Evolutionary conservation across 1,140 invertebrate species (phyloP).

Genomic region (Caligus rogercresseyi): DNA sequence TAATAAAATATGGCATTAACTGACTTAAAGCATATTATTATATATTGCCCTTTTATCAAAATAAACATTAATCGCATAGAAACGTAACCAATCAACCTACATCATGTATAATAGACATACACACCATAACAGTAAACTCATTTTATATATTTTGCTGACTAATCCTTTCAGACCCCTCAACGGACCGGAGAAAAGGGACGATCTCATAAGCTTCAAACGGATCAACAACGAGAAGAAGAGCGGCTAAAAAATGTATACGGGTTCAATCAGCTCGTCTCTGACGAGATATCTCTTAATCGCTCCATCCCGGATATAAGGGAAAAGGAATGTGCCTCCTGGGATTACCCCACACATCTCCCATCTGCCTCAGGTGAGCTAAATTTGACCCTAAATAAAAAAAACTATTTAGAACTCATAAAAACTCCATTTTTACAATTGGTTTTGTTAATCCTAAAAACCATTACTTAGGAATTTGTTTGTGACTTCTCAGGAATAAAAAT

Average conservation of each 20-base stretch:
- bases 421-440: background rate
- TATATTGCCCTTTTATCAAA: too few species aligned
- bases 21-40: too few species aligned
- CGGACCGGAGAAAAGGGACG: conserved; percentile 72
- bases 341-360: conserved; percentile 17
- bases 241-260: conserved; percentile 50
- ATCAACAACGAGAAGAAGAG: conserved; percentile 50
- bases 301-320: conserved; percentile 68
- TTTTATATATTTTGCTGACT: background rate
- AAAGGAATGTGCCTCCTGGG: conserved; percentile 45
- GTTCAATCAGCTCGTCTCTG: conserved; percentile 92
- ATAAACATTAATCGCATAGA: background rate
- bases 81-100: too few species aligned
- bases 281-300: conserved; percentile 68
- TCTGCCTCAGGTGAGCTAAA: conserved; percentile 6
- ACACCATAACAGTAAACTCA: background rate
- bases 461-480: too few species aligned
- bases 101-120: background rate
- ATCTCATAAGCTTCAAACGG: conserved; percentile 47
- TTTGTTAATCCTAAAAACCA: background rate
- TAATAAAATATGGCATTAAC: too few species aligned
- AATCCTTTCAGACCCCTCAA: conserved; percentile 7
- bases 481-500: too few species aligned
- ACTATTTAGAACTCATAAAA: background rate
- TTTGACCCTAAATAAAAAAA: background rate